Evolutionary conservation across 2,888 invertebrate genomes (phyloP).

Genomic region (Erannis defoliaria): DNA sequence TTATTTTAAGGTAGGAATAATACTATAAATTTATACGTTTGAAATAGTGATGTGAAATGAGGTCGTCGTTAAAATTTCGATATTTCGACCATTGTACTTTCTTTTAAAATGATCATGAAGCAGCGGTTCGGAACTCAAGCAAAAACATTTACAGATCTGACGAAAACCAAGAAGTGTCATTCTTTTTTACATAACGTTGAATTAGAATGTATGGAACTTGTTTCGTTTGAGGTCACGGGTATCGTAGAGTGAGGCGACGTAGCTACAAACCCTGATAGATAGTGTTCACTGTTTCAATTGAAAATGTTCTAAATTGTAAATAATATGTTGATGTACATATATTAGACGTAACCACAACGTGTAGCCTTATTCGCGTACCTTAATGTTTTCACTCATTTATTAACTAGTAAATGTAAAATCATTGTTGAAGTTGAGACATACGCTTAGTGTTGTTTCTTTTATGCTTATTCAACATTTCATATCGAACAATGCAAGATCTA

Average conservation of each 20-base stretch:
- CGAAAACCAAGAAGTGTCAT: background rate
- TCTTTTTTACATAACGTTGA: background rate
- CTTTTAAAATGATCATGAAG: background rate
- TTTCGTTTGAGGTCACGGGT: background rate
- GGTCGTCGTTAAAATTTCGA: constrained; percentile 22
- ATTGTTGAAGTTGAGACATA: constrained; percentile 28
- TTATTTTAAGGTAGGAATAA: background rate
- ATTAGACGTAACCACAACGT: constrained; percentile 32
- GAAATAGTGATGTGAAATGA: constrained; percentile 30
- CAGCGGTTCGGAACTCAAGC: background rate
- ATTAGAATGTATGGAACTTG: constrained; percentile 1
- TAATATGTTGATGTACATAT: constrained; percentile 33
- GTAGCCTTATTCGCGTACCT: constrained; percentile 50
- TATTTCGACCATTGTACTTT: background rate
- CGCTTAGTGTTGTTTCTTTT: background rate
- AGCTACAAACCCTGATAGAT: constrained; percentile 2
- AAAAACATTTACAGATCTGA: background rate
- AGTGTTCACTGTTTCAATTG: constrained; percentile 47
- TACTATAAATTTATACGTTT: background rate
- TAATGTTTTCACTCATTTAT: constrained; percentile 34
- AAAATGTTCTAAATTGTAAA: constrained; percentile 34
- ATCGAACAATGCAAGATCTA: constrained; percentile 13
- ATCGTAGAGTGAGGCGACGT: background rate
- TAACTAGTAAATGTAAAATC: constrained; percentile 23
- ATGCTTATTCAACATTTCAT: background rate